These are phyloP conservation scores for Myotis findleyi DNA, from an alignment of 2,797 vertebrate genomes.

Conservation along the genomic window DNA sequence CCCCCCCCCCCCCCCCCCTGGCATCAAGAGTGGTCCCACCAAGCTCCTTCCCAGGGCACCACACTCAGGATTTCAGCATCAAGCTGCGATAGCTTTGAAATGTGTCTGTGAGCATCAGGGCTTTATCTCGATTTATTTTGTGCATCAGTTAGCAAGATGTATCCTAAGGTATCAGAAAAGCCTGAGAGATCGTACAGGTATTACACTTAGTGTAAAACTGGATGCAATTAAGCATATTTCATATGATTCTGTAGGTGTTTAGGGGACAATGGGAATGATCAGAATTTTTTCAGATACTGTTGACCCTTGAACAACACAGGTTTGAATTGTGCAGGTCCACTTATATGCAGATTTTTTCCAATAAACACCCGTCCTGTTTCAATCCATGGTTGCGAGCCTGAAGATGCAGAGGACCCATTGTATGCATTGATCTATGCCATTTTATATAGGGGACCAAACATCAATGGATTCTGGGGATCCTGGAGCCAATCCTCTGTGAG, in stretches of 20 bases:
- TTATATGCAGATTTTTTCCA: background rate
- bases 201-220: background rate
- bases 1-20: no score
- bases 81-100: background rate
- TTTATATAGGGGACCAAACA: background rate
- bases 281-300: background rate
- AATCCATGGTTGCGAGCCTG: background rate
- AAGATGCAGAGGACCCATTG: background rate
- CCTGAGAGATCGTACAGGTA: background rate
- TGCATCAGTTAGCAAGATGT: background rate
- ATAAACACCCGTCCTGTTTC: background rate
- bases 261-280: background rate
- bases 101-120: background rate
- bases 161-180: background rate
- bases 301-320: background rate
- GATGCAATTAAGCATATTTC: background rate
- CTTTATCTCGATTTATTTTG: background rate
- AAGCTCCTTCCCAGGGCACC: background rate
- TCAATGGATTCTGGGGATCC: background rate
- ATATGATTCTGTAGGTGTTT: background rate
- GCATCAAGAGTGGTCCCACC: background rate
- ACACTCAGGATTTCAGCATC: background rate
- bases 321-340: background rate
- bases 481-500: background rate
- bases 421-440: background rate